Base-by-base conservation (phyloP, 2,113 vertebrate genomes). In the Ammodytes dubius region DNA sequence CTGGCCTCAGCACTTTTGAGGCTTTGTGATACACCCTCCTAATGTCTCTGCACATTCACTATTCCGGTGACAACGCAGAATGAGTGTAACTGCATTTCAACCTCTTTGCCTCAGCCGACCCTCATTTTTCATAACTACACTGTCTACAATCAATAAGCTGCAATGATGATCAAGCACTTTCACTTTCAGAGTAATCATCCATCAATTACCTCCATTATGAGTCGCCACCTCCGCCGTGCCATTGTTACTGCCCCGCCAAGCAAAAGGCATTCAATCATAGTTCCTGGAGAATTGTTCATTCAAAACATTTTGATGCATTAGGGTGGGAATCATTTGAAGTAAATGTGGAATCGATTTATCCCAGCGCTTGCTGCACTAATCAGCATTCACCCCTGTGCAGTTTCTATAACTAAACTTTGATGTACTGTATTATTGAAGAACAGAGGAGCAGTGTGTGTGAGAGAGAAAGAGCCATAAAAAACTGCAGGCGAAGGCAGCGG, bases 391-490 rank as follows among this genome's bases (percentile, higher is more conserved):
- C 67, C 35, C 53, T 37, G 76, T 59, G 65, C 81, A 59, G 70
- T 75, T 39, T 63, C 77, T 83, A 79, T 60, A 83, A 77, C 87
- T 80, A 83, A 88, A 76, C 63, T 73, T 40, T 80, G 85, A 85
- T 83, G 81, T 65, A 79, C 37, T 82, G 65, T 82, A 74, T 81
- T 81, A 82, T 70, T 78, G 54, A 78, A 85, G 76, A 89, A 83
- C 74, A 81, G 82, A 74, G 83, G 17, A 75, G 74, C 64, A 52
- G 72, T 49, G 37, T 27, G 27, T 1, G 27, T 1, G 27, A 27
- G 27, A 27, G 27, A 27, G 27, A 75, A 64, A 79, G 71, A 85
- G 46, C 74, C 80, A 76, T 84, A 75, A 84, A 27, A 84, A 81
- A 78, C 61, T 75, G 75, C 54, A 78, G 72, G 60, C 67, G 7